Base-by-base conservation (phyloP, 2,113 vertebrate genomes). In the Corythornis vintsioides region DNA sequence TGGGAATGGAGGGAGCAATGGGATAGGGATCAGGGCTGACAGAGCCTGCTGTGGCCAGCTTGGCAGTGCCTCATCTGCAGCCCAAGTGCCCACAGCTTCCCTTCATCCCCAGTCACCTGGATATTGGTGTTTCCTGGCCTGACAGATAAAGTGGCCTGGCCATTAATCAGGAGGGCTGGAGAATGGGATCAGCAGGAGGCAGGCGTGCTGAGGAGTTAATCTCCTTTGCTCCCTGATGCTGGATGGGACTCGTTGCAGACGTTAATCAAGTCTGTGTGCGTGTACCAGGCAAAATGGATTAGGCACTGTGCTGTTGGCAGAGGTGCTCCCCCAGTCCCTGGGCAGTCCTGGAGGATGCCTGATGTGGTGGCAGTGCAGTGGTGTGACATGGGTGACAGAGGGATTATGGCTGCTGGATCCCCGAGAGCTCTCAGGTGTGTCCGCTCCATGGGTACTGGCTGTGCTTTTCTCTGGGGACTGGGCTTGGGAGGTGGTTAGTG, bases 151-250 rank as follows among this genome's bases (percentile, higher is more conserved):
- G 65, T 40, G 0, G 93, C 69, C 64, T 57, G 2, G 0, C 81
- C 47, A 29, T 94, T 94, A 95, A 90, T 96, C 94, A 91, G 73
- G 67, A 96, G 83, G 64, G 70, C 90, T 82, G 53, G 73, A 86
- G 92, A 95, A 87, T 70, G 88, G 91, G 94, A 89, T 95, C 92
- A 94, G 19, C 8, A 5, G 10, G 12, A 94, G 86, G 85, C 73
- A 69, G 82, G 87, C 80, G 4, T 77, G 84, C 89, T 86, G 88
- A 24, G 4, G 57, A 87, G 83, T 80, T 94, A 96, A 96, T 96
- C 95, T 96, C 59, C 90, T 96, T 96, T 95, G 40, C 82, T 96
- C 86, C 89, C 52, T 2, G 8, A 55, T 96, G 94, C 95, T 85
- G 88, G 84, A 96, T 94, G 92, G 84, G 83, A 86, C 92, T 96